Conservation (phyloP, 2,888 invertebrate species). For the Macrophya annulata region DNA sequence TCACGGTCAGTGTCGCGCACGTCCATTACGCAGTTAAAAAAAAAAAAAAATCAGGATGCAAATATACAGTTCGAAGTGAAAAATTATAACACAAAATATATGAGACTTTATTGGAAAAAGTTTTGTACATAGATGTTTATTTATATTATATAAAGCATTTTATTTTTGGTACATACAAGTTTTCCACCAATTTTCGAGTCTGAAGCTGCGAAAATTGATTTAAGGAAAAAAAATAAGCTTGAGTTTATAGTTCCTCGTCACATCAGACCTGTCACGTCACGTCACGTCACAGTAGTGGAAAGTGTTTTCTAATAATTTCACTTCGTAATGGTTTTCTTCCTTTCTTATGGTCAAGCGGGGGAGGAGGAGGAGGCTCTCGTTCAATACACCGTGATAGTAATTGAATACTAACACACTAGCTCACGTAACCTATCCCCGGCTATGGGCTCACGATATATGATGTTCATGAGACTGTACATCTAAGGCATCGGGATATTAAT, state of each 20-base stretch:
- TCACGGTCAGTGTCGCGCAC: no score
- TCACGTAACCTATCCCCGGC: constrained; percentile 27
- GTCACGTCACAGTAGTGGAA: constrained; percentile 40
- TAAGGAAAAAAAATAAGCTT: neutral
- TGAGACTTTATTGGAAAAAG: no score
- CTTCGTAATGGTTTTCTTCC: constrained; percentile 58
- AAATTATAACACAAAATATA: no score
- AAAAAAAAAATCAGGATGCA: no score
- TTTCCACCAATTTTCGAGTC: no score
- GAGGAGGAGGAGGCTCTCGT: neutral
- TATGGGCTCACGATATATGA: neutral
- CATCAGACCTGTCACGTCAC: neutral
- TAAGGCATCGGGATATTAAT: constrained; percentile 10
- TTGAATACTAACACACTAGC: constrained; percentile 28
- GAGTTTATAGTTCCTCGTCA: neutral
- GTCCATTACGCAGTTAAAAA: no score
- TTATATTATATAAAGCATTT: no score
- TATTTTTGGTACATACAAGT: no score
- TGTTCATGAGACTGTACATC: neutral
- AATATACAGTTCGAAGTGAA: no score
- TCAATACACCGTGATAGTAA: constrained; percentile 40
- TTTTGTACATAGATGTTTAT: no score
- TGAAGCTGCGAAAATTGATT: no score
- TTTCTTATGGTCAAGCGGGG: constrained; percentile 29
- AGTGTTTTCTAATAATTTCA: constrained; percentile 63